Conservation (phyloP, 2,888 invertebrate genomes). For the Drosophila engyochracea region DNA sequence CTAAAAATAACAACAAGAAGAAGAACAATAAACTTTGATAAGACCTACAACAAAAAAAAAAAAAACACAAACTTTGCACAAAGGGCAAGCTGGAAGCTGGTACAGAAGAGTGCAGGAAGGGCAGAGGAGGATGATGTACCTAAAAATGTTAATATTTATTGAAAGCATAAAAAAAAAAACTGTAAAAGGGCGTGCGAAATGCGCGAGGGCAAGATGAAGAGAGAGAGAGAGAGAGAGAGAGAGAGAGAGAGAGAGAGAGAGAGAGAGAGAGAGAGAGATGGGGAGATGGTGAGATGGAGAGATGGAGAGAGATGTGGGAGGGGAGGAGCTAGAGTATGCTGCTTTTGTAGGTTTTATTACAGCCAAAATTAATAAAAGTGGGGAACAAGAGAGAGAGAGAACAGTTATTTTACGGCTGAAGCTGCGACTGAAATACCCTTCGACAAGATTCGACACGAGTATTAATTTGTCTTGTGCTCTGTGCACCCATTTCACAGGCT, state of each 20-base stretch:
- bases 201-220: background rate
- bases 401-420: background rate
- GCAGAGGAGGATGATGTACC: constrained; percentile 11
- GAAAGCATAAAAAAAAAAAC: constrained; percentile 62
- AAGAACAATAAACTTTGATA: constrained; percentile 50
- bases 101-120: constrained; percentile 18
- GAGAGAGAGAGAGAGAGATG: no score
- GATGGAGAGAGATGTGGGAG: background rate
- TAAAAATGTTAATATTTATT: constrained; percentile 77
- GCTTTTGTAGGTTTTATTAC: constrained; percentile 30
- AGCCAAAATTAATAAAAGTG: constrained; percentile 35
- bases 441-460: background rate
- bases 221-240: background rate
- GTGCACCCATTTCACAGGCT: background rate
- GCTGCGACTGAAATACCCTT: constrained; percentile 1
- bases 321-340: background rate
- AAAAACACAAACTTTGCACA: constrained; percentile 8
- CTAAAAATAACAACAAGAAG: constrained; percentile 62
- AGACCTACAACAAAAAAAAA: constrained; percentile 24
- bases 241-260: background rate
- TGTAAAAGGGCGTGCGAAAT: constrained; percentile 27
- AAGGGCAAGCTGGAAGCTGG: constrained; percentile 7
- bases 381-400: constrained; percentile 4
- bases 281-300: background rate
- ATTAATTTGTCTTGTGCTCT: background rate